Evolutionary conservation across 2,888 invertebrate species (phyloP).

Genomic region (Calliphora vomitoria): DNA sequence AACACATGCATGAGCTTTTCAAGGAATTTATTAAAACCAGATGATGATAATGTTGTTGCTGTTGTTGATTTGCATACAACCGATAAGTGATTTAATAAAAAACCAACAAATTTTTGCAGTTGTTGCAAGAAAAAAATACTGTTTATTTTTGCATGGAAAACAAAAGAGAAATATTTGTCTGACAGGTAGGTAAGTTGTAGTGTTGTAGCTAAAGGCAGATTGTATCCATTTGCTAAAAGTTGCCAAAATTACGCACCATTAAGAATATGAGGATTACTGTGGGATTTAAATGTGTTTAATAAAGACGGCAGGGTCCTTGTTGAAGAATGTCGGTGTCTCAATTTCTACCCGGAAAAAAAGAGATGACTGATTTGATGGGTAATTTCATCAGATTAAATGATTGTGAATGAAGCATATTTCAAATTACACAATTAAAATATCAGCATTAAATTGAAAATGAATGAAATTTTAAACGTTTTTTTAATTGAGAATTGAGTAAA

Average conservation of each 20-base stretch:
- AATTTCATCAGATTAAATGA: no score
- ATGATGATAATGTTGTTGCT: background rate
- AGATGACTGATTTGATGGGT: no score
- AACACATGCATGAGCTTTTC: background rate
- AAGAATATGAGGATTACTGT: background rate
- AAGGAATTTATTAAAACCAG: slow-evolving; percentile 20
- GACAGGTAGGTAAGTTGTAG: slow-evolving; percentile 8
- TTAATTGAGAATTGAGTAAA: no score
- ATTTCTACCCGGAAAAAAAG: no score
- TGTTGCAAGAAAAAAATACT: background rate
- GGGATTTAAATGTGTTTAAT: background rate
- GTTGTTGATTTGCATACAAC: slow-evolving; percentile 2
- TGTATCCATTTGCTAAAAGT: no score
- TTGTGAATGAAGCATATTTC: no score
- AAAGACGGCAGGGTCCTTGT: no score
- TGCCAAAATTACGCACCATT: background rate
- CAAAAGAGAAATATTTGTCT: background rate
- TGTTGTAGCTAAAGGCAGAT: background rate
- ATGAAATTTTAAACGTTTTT: no score
- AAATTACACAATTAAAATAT: no score
- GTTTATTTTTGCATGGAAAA: background rate
- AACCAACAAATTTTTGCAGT: slow-evolving; percentile 1
- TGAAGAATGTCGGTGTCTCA: no score
- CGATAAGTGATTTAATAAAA: background rate
- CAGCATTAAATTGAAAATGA: no score